These are phyloP conservation scores for Brenthis hecate DNA, from an alignment of 2,888 invertebrate species.

Conservation along the genomic window DNA sequence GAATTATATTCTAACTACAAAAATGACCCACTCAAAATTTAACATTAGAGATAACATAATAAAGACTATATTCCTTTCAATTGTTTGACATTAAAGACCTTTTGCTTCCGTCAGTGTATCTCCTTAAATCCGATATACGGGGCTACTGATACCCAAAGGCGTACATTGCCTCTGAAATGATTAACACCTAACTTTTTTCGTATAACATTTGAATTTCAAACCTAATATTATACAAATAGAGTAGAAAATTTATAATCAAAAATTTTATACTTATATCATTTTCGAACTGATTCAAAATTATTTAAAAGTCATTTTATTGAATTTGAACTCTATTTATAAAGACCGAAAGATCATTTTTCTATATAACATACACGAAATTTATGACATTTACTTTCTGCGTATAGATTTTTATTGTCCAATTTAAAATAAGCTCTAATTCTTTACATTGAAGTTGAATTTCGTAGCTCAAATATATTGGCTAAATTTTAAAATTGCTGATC, in stretches of 20 bases:
- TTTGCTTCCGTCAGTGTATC: slow-evolving; percentile 26
- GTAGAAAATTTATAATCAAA: slow-evolving; percentile 1
- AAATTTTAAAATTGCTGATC: background rate
- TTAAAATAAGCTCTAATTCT: slow-evolving; percentile 24
- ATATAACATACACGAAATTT: background rate
- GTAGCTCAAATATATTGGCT: slow-evolving; percentile 9
- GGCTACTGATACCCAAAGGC: slow-evolving; percentile 39
- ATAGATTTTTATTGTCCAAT: slow-evolving; percentile 6
- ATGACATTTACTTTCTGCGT: background rate
- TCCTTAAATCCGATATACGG: slow-evolving; percentile 41
- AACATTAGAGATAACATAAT: slow-evolving; percentile 19
- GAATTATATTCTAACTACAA: background rate
- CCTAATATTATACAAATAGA: background rate
- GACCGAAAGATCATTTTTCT: background rate
- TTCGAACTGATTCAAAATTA: background rate
- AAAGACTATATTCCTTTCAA: slow-evolving; percentile 41
- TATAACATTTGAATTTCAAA: slow-evolving; percentile 13
- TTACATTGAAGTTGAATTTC: slow-evolving; percentile 1
- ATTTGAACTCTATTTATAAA: background rate
- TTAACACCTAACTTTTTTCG: slow-evolving; percentile 36
- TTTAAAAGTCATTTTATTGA: background rate
- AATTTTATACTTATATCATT: slow-evolving; percentile 16
- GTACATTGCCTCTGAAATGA: slow-evolving; percentile 38
- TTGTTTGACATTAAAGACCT: background rate
- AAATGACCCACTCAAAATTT: slow-evolving; percentile 19